Base-by-base conservation (phyloP, 2,888 invertebrate species). In the Ypsolopha scabrella region DNA sequence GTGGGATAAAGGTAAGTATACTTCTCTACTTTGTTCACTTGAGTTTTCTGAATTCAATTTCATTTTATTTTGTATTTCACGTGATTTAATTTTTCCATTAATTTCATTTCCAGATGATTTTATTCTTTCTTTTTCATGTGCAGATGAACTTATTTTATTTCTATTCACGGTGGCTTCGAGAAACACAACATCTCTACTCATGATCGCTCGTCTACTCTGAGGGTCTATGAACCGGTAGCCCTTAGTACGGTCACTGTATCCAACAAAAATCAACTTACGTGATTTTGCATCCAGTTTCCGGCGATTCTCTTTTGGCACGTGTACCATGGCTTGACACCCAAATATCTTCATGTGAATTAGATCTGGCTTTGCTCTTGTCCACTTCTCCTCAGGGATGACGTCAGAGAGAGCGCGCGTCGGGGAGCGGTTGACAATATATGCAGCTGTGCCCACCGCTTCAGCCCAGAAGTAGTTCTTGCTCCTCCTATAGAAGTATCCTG, bases 291-390 rank as follows among this genome's bases (percentile, higher is more conserved):
- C 67, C 58, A 58, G 64, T 58, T 71, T 72, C 41, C 43, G 48
- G 41, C 67, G 54, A 51, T 60, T 65, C 52, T 70, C 59, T 55
- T 71, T 65, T 0, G 72, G 68, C 45, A 72, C 56, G 52, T 72
- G 68, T n/a, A 61, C 62, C 56, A 63, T 63, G 9, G 64, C 65
- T 51, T 60, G 51, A 11, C 59, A 58, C 11, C 75, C 78, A 64
- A 81, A 80, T 35, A 65, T 59, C 45, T 60, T 57, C 13, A 77
- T 50, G 13, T 67, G 58, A 39, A 53, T 53, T 0, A 80, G 36
- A 53, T 69, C 56, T 13, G 65, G 66, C 55, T 67, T 69, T 3
- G 55, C 54, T 11, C 63, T 60, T 43, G 61, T 55, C 71, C 74
- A 76, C 4, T 63, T 13, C 55, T 75, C 73, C 50, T 61, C 61